Evolutionary conservation across 2,888 invertebrate genomes (phyloP).

Genomic region (Vanessa cardui): DNA sequence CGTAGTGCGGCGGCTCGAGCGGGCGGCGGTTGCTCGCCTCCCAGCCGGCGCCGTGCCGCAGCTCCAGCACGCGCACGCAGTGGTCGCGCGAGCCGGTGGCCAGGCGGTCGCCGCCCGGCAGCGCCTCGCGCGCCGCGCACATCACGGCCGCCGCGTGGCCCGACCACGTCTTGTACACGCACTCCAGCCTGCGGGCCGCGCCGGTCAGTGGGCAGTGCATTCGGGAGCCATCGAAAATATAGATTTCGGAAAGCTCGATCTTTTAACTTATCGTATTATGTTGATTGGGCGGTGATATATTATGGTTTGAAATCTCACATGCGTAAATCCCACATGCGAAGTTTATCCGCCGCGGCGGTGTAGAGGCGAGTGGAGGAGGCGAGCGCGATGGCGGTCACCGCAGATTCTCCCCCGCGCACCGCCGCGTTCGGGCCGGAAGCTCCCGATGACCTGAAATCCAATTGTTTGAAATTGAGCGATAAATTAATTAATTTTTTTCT

Average conservation of each 20-base stretch:
- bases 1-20: constrained; percentile 93
- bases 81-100: constrained; percentile 94
- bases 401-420: constrained; percentile 78
- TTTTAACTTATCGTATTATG: background rate
- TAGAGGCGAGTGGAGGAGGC: constrained; percentile 85
- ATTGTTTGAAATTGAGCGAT: background rate
- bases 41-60: constrained; percentile 74
- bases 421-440: constrained; percentile 81
- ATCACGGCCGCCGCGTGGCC: constrained; percentile 93
- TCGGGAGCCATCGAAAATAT: too few species aligned
- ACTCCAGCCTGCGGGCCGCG: constrained; percentile 78
- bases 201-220: background rate
- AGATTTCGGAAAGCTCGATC: too few species aligned
- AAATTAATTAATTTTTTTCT: too few species aligned
- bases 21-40: constrained; percentile 83
- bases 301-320: constrained; percentile 68
- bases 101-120: constrained; percentile 84
- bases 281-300: background rate
- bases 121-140: constrained; percentile 85
- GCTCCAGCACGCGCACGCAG: constrained; percentile 84
- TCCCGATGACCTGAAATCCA: constrained; percentile 84
- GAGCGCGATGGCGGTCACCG: constrained; percentile 57
- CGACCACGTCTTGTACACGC: constrained; percentile 88
- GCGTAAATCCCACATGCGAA: constrained; percentile 92
- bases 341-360: constrained; percentile 90